Evolutionary conservation across 1,140 invertebrate species (phyloP), one percentile per base, ranked within the genome.

Genomic region (Drosophila kohkoa): DNA sequence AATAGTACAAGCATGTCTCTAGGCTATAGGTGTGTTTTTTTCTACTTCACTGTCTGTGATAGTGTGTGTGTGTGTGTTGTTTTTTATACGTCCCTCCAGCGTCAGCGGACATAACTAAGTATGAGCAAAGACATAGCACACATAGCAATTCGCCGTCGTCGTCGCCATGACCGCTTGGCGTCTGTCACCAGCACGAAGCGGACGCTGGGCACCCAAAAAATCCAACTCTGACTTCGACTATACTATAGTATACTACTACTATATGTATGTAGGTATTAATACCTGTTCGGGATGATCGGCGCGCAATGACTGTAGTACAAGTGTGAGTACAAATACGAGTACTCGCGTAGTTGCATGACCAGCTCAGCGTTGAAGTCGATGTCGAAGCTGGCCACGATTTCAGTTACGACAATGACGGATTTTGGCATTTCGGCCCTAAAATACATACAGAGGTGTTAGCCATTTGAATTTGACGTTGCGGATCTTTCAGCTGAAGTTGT

Each of bases 371-470:
- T 20, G 45, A 58, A 25, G 7, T 41, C 38, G 8, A 41, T 55
- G 63, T 62, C 32, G 54, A 52, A 70, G 76, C 75, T 28, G 75
- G 75, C 74, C 75, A 59, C 60, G 76, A 83, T 72, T 82, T 81
- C 75, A 77, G 82, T 79, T 88, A 79, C 68, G 68, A 75, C 82
- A 88, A 87, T 87, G 82, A 87, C 82, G 83, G 77, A 87, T 87
- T 87, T 87, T 83, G 83, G 81, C 83, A 88, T 79, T 87, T 83
- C 76, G 77, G 82, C 82, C 82, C 82, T 87, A 87, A 87, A 88
- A 88, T 75, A 75, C 45, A 69, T 62, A 67, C 83, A 55, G 69
- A 88, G 83, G 82, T 79, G 80, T 72, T 78, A 87, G 83, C 81
- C 71, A 68, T 71, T 75, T 68, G 62, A 38, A 66, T 80, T 52